phyloP scores from a whole-genome alignment of 1,140 invertebrate species.

The Acyrthosiphon pisum region DNA sequence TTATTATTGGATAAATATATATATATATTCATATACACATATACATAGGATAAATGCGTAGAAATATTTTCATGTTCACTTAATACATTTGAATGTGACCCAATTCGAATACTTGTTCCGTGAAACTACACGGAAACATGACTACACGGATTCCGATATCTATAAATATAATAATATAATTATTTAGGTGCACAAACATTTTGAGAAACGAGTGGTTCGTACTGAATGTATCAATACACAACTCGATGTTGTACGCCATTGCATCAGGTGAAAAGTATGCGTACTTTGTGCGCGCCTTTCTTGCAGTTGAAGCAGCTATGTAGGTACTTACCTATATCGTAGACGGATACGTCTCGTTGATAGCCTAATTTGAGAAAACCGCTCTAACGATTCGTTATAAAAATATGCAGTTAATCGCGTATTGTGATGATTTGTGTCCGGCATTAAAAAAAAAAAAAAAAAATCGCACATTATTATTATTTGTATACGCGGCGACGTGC shows the following conservation, averaged over 20 bases:
- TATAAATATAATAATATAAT: conserved; percentile 18
- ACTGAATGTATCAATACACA: not conserved
- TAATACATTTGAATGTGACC: conserved; percentile 40
- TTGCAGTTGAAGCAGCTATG: not conserved
- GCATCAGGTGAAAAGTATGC: not conserved
- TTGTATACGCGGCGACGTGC: not conserved
- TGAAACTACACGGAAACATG: not conserved
- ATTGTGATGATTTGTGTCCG: conserved; percentile 6
- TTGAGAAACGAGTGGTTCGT: not conserved
- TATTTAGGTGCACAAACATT: not conserved
- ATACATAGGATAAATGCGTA: not conserved
- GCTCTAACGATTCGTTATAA: not conserved
- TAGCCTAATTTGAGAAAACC: not conserved
- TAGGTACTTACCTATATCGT: no score
- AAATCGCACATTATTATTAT: not conserved
- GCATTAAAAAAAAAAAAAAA: not conserved
- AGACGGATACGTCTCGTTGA: not conserved
- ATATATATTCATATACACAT: not conserved
- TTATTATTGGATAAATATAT: not conserved
- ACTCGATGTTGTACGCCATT: not conserved
- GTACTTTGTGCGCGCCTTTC: not conserved
- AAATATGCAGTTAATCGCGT: conserved; percentile 6
- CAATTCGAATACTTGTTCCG: conserved; percentile 30
- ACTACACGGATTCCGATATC: conserved; percentile 13
- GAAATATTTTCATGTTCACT: conserved; percentile 9